Base-by-base conservation (phyloP, 2,113 vertebrate genomes). In the Aix galericulata region DNA sequence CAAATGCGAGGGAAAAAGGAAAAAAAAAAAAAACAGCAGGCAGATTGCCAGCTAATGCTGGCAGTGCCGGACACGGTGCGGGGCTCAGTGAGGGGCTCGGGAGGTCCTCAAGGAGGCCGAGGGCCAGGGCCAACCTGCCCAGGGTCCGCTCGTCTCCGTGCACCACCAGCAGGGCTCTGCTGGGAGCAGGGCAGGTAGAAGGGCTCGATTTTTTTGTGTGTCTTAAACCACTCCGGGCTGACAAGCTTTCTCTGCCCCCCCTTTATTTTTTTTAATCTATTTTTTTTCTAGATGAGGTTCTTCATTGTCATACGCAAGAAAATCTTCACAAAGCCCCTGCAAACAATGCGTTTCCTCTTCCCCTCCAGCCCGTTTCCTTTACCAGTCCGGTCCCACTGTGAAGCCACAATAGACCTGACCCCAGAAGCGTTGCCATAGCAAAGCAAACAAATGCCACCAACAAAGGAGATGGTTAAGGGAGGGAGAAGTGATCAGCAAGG, bases 361-460 rank as follows among this genome's bases (percentile, higher is more conserved):
- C 48, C 78, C 74, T 4, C 4, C 23, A 80, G 79, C 74, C 74
- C 36, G 1, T 71, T 91, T 88, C 82, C 89, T 82, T 58, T 11
- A 52, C 53, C 86, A 92, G 76, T 44, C 81, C 15, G 2, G 68
- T 85, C 86, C 81, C 55, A 69, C 84, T 60, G 88, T 9, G 55
- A 79, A 74, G 73, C 29, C 68, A 82, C 76, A 82, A 77, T 17
- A 42, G 89, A 13, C 40, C 11, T 23, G 81, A 89, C 53, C 89
- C 76, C 50, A 17, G 34, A 27, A 36, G 16, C 10, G 58, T 86
- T 86, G 86, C 89, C 89, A 94, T 72, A 62, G 89, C 20, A 1
- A 72, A 76, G 85, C 13, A 77, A 89, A 92, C 89, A 77, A 60
- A 58, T 38, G 40, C 46, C 93, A 80, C 75, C 56, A 86, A 92